These are phyloP conservation scores for Ceramica pisi DNA, from an alignment of 2,888 invertebrate genomes.

Conservation along the genomic window DNA sequence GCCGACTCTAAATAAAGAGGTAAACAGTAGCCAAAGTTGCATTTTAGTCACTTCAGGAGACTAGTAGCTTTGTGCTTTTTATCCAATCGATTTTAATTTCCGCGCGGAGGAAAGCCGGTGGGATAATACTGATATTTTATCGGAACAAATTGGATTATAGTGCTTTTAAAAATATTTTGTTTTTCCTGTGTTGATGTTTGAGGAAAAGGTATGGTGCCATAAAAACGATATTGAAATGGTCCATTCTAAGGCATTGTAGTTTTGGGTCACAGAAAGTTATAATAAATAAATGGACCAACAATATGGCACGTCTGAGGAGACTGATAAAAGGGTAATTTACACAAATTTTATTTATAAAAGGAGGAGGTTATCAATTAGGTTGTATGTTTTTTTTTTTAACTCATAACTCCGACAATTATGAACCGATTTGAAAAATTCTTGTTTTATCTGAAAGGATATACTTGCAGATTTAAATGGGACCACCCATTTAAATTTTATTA, in stretches of 20 bases:
- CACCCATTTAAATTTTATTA: too few relatives aligned
- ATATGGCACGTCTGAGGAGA: too few relatives aligned
- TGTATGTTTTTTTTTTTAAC: too few relatives aligned
- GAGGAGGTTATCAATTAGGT: too few relatives aligned
- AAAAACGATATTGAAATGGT: background rate
- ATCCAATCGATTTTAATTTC: slow-evolving; percentile 50
- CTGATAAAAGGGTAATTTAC: too few relatives aligned
- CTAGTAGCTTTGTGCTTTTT: background rate
- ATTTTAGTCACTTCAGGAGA: background rate
- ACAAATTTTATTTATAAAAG: too few relatives aligned
- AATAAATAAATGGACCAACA: background rate
- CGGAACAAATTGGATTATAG: slow-evolving; percentile 26
- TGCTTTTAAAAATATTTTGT: slow-evolving; percentile 13
- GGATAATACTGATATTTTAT: slow-evolving; percentile 47
- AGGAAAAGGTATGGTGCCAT: background rate
- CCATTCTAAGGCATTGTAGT: too few relatives aligned
- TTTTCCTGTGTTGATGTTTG: slow-evolving; percentile 8
- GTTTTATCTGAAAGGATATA: too few relatives aligned
- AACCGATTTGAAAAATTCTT: too few relatives aligned
- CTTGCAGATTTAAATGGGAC: too few relatives aligned
- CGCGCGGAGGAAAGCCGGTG: slow-evolving; percentile 31
- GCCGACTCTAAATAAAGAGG: background rate
- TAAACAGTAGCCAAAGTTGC: background rate
- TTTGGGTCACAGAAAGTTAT: too few relatives aligned
- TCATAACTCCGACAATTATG: too few relatives aligned